A percentile compares a stretch with the other conserved stretches of the same genome.
Evolutionary conservation across 2,888 invertebrate genomes (phyloP).

Genomic region (Alviniconcha strummeri): DNA sequence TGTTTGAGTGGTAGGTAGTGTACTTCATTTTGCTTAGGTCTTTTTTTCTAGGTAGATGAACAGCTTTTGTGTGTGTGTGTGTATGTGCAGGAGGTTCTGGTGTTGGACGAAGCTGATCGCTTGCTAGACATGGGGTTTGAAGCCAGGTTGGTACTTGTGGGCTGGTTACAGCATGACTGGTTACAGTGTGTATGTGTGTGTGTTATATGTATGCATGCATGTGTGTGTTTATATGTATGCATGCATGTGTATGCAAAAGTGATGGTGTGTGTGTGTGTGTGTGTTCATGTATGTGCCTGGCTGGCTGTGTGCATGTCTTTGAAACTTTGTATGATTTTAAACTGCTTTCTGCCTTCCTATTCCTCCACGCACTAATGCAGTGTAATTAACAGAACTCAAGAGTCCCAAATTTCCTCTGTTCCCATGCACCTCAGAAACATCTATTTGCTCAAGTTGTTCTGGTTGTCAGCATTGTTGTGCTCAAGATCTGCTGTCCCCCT

Average conservation of each 20-base stretch:
- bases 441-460: no score
- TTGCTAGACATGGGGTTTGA: constrained; percentile 95
- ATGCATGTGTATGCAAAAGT: not conserved
- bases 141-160: constrained; percentile 72
- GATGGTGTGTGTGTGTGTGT: not conserved
- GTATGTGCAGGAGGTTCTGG: constrained; percentile 84
- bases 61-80: not conserved
- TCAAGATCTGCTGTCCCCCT: no score
- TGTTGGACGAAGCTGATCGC: constrained; percentile 97
- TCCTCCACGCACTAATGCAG: no score
- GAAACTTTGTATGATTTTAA: not conserved
- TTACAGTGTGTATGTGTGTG: not conserved
- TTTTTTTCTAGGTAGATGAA: no score
- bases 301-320: not conserved
- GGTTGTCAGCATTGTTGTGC: no score
- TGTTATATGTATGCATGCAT: not conserved
- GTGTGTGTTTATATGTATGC: not conserved
- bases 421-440: no score
- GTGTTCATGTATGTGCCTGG: not conserved
- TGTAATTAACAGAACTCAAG: no score
- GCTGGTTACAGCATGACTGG: no score
- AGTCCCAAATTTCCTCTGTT: no score
- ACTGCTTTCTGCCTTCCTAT: not conserved
- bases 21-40: not conserved
- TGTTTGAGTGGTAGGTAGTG: no score